Conservation (phyloP, 2,113 vertebrate species). For the Paraplagusia blochii region DNA sequence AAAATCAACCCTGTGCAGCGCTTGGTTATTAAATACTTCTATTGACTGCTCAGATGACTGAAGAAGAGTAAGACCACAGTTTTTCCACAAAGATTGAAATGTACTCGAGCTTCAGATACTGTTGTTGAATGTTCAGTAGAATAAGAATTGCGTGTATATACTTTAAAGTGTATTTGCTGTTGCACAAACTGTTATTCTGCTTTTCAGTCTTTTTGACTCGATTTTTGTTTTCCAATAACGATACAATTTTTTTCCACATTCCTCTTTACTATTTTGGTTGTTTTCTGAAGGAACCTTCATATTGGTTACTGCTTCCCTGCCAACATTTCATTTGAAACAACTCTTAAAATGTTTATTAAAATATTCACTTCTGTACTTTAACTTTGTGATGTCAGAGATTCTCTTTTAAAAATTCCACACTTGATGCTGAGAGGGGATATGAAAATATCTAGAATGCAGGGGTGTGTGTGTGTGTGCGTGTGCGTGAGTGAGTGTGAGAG, state of each 20-base stretch:
- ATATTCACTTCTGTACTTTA: conserved; percentile 48
- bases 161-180: conserved; percentile 61
- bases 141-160: conserved; percentile 55
- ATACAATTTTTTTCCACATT: conserved; percentile 35
- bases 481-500: no score
- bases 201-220: conserved; percentile 33
- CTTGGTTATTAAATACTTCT: conserved; percentile 11
- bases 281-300: conserved; percentile 29
- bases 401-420: background rate
- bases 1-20: conserved; percentile 31
- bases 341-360: conserved; percentile 59
- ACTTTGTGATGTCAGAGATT: background rate
- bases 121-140: conserved; percentile 58
- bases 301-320: conserved; percentile 19
- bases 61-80: background rate
- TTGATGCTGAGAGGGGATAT: no score
- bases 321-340: conserved; percentile 39
- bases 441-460: no score
- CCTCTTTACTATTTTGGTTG: conserved; percentile 35
- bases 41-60: conserved; percentile 1
- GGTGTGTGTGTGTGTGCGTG: no score
- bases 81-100: conserved; percentile 14
- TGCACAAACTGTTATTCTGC: conserved; percentile 50
- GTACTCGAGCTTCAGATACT: conserved; percentile 21
- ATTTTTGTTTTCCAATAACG: conserved; percentile 18